phyloP scores from a whole-genome alignment of 2,888 invertebrate genomes.

The Acanthacorydalis orientalis region DNA sequence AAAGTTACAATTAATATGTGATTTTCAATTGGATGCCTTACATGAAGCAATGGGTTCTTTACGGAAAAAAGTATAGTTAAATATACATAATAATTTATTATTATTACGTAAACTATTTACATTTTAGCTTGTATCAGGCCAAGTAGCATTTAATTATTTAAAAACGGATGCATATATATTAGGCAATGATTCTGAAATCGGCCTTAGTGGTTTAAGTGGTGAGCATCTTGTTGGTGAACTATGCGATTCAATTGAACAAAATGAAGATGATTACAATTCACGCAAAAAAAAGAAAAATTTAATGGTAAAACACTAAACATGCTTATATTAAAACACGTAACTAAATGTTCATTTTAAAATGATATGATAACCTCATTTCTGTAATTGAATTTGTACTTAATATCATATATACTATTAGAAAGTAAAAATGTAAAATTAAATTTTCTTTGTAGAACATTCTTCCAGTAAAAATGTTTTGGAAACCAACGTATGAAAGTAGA shows the following conservation, averaged over 20 bases:
- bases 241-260: conserved; percentile 13
- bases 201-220: conserved; percentile 32
- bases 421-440: not conserved
- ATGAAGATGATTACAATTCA: conserved; percentile 14
- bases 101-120: conserved; percentile 2
- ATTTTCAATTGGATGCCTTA: conserved; percentile 36
- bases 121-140: conserved; percentile 47
- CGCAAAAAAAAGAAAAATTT: conserved; percentile 15
- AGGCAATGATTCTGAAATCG: conserved; percentile 39
- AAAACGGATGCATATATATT: conserved; percentile 47
- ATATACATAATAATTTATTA: not conserved
- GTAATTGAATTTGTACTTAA: conserved; percentile 3
- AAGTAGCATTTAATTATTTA: conserved; percentile 51
- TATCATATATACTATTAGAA: not conserved
- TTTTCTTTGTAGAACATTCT: conserved; percentile 35
- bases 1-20: conserved; percentile 43
- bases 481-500: conserved; percentile 39
- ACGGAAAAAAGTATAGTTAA: conserved; percentile 39
- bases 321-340: too few species aligned
- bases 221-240: conserved; percentile 35
- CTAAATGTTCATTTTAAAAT: too few species aligned
- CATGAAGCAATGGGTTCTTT: conserved; percentile 44
- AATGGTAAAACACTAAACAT: conserved; percentile 13
- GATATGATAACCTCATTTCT: too few species aligned
- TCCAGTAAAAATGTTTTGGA: conserved; percentile 40